A percentile compares a stretch with the other conserved stretches of the same genome.
Conservation (phyloP, 2,888 invertebrate genomes). For the Margaritifera margaritifera region DNA sequence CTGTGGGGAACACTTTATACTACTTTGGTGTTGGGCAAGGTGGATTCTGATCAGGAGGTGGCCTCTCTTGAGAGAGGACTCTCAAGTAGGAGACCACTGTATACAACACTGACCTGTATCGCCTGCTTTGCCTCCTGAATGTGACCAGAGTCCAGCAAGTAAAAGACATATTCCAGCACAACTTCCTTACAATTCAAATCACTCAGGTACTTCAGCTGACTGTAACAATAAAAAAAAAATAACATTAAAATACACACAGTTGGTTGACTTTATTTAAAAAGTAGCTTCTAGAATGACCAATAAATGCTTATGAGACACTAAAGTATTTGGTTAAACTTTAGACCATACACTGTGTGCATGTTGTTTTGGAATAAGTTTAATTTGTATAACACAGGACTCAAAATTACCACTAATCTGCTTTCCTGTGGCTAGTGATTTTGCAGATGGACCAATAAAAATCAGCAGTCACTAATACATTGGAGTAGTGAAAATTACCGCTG, state of each 20-base stretch:
- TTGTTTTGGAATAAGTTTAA: too few species aligned
- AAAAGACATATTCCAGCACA: slow-evolving; percentile 49
- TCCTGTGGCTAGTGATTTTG: too few species aligned
- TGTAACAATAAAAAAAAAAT: slow-evolving; percentile 22
- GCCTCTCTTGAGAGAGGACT: not conserved
- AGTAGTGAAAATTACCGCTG: too few species aligned
- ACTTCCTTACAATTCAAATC: slow-evolving; percentile 48
- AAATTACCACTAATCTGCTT: too few species aligned
- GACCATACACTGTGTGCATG: not conserved
- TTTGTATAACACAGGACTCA: too few species aligned
- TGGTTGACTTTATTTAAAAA: not conserved
- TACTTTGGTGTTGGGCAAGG: too few species aligned
- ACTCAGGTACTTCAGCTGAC: slow-evolving; percentile 40
- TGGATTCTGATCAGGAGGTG: not conserved
- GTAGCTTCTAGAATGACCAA: not conserved
- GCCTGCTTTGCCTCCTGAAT: slow-evolving; percentile 34
- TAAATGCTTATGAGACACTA: too few species aligned
- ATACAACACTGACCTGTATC: slow-evolving; percentile 33
- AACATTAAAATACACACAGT: too few species aligned
- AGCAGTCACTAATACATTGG: too few species aligned
- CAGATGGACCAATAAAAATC: too few species aligned
- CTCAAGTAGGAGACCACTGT: not conserved
- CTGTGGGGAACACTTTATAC: too few species aligned
- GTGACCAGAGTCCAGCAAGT: slow-evolving; percentile 37
- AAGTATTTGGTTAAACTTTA: slow-evolving; percentile 5